phyloP scores from a whole-genome alignment of 92 coral and sea anemone species.

The Plumapathes pennacea region DNA sequence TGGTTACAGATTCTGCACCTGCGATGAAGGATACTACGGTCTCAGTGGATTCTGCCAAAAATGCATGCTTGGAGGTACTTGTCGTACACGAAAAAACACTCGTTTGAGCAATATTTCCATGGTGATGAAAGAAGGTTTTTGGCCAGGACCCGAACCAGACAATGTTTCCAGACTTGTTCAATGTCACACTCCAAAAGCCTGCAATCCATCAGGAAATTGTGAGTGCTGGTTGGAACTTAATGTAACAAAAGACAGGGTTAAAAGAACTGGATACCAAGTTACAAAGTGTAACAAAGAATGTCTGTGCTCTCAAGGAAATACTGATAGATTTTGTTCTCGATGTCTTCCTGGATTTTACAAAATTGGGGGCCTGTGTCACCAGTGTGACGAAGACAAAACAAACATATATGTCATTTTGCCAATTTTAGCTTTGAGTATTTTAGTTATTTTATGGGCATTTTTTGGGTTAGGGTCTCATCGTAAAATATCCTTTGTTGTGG shows the following conservation, averaged over 20 bases:
- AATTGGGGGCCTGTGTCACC: conserved; percentile 45
- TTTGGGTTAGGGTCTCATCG: conserved; percentile 21
- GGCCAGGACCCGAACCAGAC: conserved; percentile 51
- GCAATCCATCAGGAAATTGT: conserved; percentile 50
- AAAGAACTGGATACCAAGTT: neutral
- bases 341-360: conserved; percentile 47
- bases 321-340: conserved; percentile 57
- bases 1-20: conserved; percentile 36
- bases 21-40: conserved; percentile 58
- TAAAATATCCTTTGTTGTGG: conserved; percentile 26
- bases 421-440: conserved; percentile 27
- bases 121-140: conserved; percentile 32
- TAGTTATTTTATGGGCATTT: conserved; percentile 34
- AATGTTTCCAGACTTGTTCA: conserved; percentile 48
- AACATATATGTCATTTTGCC: conserved; percentile 28
- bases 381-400: conserved; percentile 24
- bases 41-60: conserved; percentile 38
- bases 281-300: conserved; percentile 45
- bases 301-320: conserved; percentile 43
- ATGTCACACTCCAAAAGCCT: conserved; percentile 39
- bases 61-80: conserved; percentile 33
- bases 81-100: too few species aligned
- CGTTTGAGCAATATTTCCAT: conserved; percentile 13
- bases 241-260: neutral
- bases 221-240: conserved; percentile 14